Evolutionary conservation across 2,797 vertebrate genomes (phyloP).

Genomic region (Salarias fasciatus): DNA sequence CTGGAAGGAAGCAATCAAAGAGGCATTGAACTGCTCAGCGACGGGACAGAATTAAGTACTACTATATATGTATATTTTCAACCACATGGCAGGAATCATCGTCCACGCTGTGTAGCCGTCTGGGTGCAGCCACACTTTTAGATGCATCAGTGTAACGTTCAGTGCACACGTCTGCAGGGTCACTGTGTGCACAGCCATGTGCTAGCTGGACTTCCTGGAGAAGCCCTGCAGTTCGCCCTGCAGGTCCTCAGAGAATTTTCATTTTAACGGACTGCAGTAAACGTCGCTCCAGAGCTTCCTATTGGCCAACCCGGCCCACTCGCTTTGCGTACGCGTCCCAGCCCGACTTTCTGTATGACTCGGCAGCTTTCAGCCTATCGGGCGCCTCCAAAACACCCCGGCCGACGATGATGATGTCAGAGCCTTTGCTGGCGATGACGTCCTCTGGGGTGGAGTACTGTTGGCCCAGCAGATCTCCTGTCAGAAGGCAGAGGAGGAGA

Average conservation of each 20-base stretch:
- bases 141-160: no score
- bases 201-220: no score
- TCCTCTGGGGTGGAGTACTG: conserved; percentile 90
- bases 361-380: conserved; percentile 82
- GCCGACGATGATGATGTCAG: conserved; percentile 95
- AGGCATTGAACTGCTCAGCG: no score
- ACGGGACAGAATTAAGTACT: no score
- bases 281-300: conserved; percentile 4
- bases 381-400: conserved; percentile 88
- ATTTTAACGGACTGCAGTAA: neutral
- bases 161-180: no score
- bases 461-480: conserved; percentile 92
- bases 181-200: no score
- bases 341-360: conserved; percentile 88
- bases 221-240: neutral
- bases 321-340: conserved; percentile 90
- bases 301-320: conserved; percentile 52
- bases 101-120: no score
- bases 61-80: no score
- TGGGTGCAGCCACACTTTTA: no score
- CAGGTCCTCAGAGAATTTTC: neutral
- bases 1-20: no score
- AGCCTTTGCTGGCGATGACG: conserved; percentile 85
- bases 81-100: no score
- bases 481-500: neutral